Evolutionary conservation across 1,140 invertebrate genomes (phyloP).

Genomic region (Himalopsyche phryganea): DNA sequence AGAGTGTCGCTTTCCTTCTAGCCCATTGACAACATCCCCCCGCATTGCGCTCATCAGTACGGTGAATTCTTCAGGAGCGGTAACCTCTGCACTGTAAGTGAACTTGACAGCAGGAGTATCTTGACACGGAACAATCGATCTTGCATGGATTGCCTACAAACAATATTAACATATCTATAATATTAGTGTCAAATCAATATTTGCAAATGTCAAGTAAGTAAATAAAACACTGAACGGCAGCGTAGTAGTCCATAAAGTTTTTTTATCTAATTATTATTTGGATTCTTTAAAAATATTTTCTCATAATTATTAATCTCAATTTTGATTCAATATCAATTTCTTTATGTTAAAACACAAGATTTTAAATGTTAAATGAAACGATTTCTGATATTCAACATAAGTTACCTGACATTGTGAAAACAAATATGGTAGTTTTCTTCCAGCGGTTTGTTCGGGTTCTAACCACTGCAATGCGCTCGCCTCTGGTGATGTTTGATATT

Average conservation of each 20-base stretch:
- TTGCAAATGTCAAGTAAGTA: too few relatives aligned
- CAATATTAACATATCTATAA: too few relatives aligned
- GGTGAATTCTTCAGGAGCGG: slow-evolving; percentile 70
- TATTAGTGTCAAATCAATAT: too few relatives aligned
- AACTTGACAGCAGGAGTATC: slow-evolving; percentile 91
- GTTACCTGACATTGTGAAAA: slow-evolving; percentile 88
- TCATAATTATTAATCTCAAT: too few relatives aligned
- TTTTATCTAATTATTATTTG: too few relatives aligned
- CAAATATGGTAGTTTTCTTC: slow-evolving; percentile 82
- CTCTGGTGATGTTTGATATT: slow-evolving; percentile 71
- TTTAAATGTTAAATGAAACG: too few relatives aligned
- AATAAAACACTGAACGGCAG: too few relatives aligned
- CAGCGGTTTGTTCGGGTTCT: slow-evolving; percentile 78
- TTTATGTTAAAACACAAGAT: too few relatives aligned
- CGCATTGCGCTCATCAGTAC: slow-evolving; percentile 88
- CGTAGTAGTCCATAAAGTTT: too few relatives aligned
- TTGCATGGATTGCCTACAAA: slow-evolving; percentile 79
- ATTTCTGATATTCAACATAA: too few relatives aligned
- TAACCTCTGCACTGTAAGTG: slow-evolving; percentile 78
- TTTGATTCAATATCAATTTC: too few relatives aligned
- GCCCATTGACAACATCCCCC: slow-evolving; percentile 42
- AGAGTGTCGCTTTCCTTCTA: slow-evolving; percentile 47
- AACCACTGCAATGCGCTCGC: slow-evolving; percentile 91
- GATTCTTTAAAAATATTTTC: too few relatives aligned
- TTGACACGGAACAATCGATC: slow-evolving; percentile 89